These are phyloP conservation scores for Tricholauxania praeusta DNA, from an alignment of 2,888 invertebrate species.

Conservation along the genomic window DNA sequence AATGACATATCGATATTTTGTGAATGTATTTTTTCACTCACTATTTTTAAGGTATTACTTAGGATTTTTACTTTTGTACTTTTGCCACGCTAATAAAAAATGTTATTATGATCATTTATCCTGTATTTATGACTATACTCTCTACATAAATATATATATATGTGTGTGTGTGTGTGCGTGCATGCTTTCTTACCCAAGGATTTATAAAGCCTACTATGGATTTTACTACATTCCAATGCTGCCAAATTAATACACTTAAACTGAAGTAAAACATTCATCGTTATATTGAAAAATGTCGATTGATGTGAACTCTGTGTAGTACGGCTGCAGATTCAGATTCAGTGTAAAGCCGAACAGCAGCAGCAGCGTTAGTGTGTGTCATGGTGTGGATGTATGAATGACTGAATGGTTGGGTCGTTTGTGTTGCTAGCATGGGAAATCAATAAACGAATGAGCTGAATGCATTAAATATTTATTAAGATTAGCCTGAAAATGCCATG, in stretches of 20 bases:
- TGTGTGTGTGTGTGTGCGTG: no score
- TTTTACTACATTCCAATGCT: not conserved
- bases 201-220: no score
- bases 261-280: not conserved
- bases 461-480: conserved; percentile 22
- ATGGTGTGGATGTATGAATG: no score
- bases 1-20: not conserved
- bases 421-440: no score
- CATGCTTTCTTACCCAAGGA: no score
- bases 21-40: not conserved
- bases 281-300: not conserved
- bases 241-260: conserved; percentile 29
- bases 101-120: conserved; percentile 28
- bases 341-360: not conserved
- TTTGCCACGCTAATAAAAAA: conserved; percentile 13
- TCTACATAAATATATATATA: not conserved
- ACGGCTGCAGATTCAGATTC: not conserved
- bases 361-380: not conserved
- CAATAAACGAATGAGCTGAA: conserved; percentile 1
- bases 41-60: not conserved
- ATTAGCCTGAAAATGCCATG: not conserved
- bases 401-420: no score
- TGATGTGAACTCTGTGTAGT: not conserved
- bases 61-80: not conserved
- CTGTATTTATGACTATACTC: conserved; percentile 26